Evolutionary conservation across 2,113 vertebrate genomes (phyloP), one percentile per base, ranked within the genome.

Genomic region (Hemibates koningsi): DNA sequence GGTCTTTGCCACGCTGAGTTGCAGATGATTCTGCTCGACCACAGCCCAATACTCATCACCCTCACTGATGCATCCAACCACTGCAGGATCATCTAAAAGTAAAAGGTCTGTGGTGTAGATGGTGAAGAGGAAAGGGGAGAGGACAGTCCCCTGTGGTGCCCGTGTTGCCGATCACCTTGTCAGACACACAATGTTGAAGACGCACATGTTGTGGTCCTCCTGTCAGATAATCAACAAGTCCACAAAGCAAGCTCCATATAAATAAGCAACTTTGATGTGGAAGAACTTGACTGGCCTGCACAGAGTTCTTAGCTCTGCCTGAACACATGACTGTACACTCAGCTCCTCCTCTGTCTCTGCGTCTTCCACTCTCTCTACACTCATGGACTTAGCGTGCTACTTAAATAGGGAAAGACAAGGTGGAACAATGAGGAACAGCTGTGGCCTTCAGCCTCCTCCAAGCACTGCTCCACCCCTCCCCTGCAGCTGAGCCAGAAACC

Each of bases 41-140:
- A 59, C 56, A 0, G 56, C 56, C 56, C 56, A 0, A 59, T 5
- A 29, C 56, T 59, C 27, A 59, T 16, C 56, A 59, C 56, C 27
- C 7, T 59, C 56, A 59, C 56, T 16, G 56, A 59, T 59, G 13
- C 27, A 29, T 0, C 56, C 24, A 2, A 53, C 50, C 19, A 29
- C 24, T 14, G 56, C 56, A 59, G 56, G 7, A 59, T 59, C 27
- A 0, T 59, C 56, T 59, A 3, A 59, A 59, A 17, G 56, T 0
- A 32, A 59, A 0, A 29, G 7, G 7, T 32, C 56, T 59, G 56
- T 9, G 27, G 27, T 0, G 27, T 59, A 9, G 56, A 1, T 1
- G 56, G 14, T 32, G 56, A 59, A 6, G 56, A 59, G 56, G 56
- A 59, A 59, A 59, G 56, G 24, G 56, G 13, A 16, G 24, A 5